phyloP scores from a whole-genome alignment of 2,888 invertebrate species.

The Autographa gamma region DNA sequence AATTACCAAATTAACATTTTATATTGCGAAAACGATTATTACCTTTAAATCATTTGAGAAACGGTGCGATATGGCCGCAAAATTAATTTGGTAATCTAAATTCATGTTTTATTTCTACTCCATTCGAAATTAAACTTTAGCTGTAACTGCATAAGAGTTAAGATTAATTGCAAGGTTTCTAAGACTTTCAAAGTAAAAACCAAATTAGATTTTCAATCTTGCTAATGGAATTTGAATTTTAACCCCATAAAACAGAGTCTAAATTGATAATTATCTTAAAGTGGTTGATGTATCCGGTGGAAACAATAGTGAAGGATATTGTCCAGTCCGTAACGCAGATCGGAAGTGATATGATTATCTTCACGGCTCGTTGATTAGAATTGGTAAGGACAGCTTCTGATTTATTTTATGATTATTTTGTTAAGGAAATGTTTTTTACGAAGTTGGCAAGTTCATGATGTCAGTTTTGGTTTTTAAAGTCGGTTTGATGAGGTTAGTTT shows the following conservation, averaged over 20 bases:
- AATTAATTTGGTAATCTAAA: slow-evolving; percentile 52
- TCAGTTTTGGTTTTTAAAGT: neutral
- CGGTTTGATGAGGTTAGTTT: neutral
- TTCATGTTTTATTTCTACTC: slow-evolving; percentile 22
- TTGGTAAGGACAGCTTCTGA: slow-evolving; percentile 44
- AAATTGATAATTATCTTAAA: slow-evolving; percentile 31
- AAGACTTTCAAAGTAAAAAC: slow-evolving; percentile 38
- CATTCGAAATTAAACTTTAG: slow-evolving; percentile 12
- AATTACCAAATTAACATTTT: slow-evolving; percentile 37
- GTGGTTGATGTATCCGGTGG: slow-evolving; percentile 55
- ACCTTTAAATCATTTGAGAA: slow-evolving; percentile 48
- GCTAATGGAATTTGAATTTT: slow-evolving; percentile 39
- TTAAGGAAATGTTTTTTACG: slow-evolving; percentile 22
- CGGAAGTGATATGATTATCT: slow-evolving; percentile 65
- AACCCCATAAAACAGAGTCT: slow-evolving; percentile 36
- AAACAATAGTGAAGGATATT: slow-evolving; percentile 67
- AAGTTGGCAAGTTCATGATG: neutral
- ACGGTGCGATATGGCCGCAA: slow-evolving; percentile 40
- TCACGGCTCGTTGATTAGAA: slow-evolving; percentile 55
- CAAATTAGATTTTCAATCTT: slow-evolving; percentile 21
- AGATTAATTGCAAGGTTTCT: slow-evolving; percentile 14
- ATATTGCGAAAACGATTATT: slow-evolving; percentile 33
- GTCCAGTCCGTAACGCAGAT: slow-evolving; percentile 56
- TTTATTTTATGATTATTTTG: slow-evolving; percentile 38
- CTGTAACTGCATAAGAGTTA: neutral